Evolutionary conservation across 35 echinoderm and acorn worm species (phyloP).

Genomic region (Heliocidaris tuberculata): DNA sequence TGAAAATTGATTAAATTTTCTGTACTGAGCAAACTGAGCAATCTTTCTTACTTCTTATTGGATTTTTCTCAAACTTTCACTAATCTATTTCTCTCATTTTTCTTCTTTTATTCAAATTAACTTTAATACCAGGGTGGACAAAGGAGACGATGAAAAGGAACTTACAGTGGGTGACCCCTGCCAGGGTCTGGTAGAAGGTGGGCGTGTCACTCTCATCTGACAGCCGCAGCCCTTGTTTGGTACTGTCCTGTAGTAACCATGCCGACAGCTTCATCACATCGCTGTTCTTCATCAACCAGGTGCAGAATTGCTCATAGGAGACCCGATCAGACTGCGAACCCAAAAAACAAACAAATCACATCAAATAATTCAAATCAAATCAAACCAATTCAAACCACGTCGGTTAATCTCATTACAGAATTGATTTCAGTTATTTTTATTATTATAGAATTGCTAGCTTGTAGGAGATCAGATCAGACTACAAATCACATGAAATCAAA

Average conservation of each 20-base stretch:
- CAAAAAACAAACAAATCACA: conserved; percentile 17
- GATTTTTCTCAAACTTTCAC: too few relatives aligned
- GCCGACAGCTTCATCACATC: conserved; percentile 94
- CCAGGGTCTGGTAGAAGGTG: conserved; percentile 97
- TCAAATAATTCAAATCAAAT: background rate
- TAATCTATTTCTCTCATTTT: too few relatives aligned
- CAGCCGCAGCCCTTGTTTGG: conserved; percentile 69
- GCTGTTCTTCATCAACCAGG: conserved; percentile 79
- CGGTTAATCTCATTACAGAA: background rate
- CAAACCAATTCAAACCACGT: background rate
- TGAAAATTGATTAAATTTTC: too few relatives aligned
- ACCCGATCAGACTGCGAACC: conserved; percentile 69
- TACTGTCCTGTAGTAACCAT: conserved; percentile 88
- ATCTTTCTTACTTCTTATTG: too few relatives aligned
- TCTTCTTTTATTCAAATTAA: too few relatives aligned
- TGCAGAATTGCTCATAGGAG: conserved; percentile 94
- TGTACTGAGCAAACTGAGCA: too few relatives aligned
- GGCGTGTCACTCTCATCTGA: conserved; percentile 98
- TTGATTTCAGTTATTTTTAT: too few relatives aligned
- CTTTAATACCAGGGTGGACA: too few relatives aligned
- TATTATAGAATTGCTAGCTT: too few relatives aligned
- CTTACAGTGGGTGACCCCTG: conserved; percentile 98
- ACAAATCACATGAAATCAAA: too few relatives aligned
- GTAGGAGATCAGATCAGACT: too few relatives aligned
- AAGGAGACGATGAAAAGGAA: background rate